Evolutionary conservation across 2,888 invertebrate genomes (phyloP), one percentile per base, ranked within the genome.

Genomic region (Spatulosminthurus flaviceps): DNA sequence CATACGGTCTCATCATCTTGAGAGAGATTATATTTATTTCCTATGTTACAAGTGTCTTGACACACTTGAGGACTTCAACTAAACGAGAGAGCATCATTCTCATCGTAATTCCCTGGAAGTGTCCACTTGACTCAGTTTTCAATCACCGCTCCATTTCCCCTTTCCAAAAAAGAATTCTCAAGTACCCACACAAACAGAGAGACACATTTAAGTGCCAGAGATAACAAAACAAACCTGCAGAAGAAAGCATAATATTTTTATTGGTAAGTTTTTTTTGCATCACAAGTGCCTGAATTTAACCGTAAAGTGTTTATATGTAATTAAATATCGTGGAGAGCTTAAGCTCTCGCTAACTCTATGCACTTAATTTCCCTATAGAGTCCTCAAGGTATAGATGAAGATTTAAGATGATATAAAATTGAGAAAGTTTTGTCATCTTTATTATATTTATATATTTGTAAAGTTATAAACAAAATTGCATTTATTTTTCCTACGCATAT

Each of bases 31-130:
- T 51, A 5, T 19, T 13, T n/a, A n/a, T n/a, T n/a, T n/a, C n/a
- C n/a, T n/a, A n/a, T n/a, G n/a, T n/a, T 51, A n/a, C 51, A 51
- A 34, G 51, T n/a, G n/a, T 11, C 16, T 9, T 7, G 41, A 13
- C 7, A 41, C 51, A 51, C 51, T 51, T 51, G 51, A 51, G 9
- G 51, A 51, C 51, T 2, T 2, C 1, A 51, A 51, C 16, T n/a
- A 51, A 51, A 51, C 51, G n/a, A 51, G 51, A 51, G 51, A 51
- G 51, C 51, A n/a, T 51, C n/a, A 51, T 51, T 19, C 51, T 51
- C 16, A 51, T n/a, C n/a, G n/a, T 19, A 51, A 13, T 51, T 51
- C n/a, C 51, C 9, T 51, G 51, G n/a, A n/a, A 51, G 51, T 51
- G 51, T 11, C 51, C 51, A 51, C 51, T 51, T 51, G 51, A 51